A percentile compares a stretch with the other conserved stretches of the same genome.
These are phyloP conservation scores for Mormoops blainvillei DNA, from an alignment of 2,113 vertebrate genomes.

Conservation along the genomic window DNA sequence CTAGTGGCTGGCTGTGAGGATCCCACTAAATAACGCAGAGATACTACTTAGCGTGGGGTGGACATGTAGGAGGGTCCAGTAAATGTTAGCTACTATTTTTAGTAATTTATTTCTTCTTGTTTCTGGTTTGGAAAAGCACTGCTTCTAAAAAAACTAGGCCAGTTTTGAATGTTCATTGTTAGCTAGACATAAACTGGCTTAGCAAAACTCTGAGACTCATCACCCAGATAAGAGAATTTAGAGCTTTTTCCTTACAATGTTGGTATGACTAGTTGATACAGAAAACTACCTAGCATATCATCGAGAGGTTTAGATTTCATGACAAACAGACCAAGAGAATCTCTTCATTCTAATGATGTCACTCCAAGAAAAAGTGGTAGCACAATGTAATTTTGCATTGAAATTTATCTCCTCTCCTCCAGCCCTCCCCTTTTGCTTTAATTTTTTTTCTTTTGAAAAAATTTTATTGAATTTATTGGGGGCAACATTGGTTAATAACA, in stretches of 20 bases:
- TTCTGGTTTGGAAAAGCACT: background rate
- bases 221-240: background rate
- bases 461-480: background rate
- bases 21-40: background rate
- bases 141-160: background rate
- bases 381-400: background rate
- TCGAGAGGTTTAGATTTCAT: conserved; percentile 11
- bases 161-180: background rate
- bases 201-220: background rate
- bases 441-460: background rate
- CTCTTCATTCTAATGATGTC: background rate
- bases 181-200: background rate
- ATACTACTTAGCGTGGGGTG: background rate
- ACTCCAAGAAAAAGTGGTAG: background rate
- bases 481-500: background rate
- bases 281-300: background rate
- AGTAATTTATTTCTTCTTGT: background rate
- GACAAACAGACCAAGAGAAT: background rate
- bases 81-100: background rate
- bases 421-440: background rate
- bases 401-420: background rate
- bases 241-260: background rate
- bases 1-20: background rate
- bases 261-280: background rate
- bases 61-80: background rate